Conservation (phyloP, 2,797 vertebrate genomes). For the Smutsia gigantea region DNA sequence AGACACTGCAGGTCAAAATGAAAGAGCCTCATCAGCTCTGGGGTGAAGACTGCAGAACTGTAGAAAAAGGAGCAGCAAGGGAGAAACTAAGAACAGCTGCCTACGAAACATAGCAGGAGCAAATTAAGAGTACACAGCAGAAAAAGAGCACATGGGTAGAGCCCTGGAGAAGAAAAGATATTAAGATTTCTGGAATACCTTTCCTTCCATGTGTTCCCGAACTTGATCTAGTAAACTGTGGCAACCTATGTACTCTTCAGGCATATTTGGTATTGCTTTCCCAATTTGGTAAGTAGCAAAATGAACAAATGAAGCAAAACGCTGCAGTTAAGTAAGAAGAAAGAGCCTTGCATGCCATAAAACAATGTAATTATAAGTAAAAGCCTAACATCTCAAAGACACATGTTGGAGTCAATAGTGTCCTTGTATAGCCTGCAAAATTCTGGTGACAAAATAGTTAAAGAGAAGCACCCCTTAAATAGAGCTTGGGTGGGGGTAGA, state of each 20-base stretch:
- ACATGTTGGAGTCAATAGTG: neutral
- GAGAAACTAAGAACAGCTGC: conserved; percentile 5
- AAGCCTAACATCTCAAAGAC: neutral
- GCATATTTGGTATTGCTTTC: conserved; percentile 44
- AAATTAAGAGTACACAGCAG: conserved; percentile 22
- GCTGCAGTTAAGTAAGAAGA: neutral
- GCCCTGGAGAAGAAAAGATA: neutral
- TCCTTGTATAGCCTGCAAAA: neutral
- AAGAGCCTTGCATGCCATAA: neutral
- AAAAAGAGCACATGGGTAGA: neutral
- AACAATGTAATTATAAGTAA: neutral
- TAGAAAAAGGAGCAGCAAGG: conserved; percentile 5
- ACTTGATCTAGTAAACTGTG: neutral
- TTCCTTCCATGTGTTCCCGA: neutral
- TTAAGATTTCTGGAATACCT: conserved; percentile 34
- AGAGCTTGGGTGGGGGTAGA: neutral
- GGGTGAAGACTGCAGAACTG: neutral
- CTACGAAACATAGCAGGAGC: conserved; percentile 34
- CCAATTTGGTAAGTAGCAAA: conserved; percentile 43
- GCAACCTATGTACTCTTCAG: neutral
- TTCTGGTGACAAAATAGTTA: neutral
- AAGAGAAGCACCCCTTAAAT: conserved; percentile 4
- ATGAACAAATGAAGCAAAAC: conserved; percentile 45
- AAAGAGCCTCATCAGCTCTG: conserved; percentile 43
- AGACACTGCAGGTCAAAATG: conserved; percentile 55